Evolutionary conservation across 2,888 invertebrate genomes (phyloP).

Genomic region (Agapostemon virescens): DNA sequence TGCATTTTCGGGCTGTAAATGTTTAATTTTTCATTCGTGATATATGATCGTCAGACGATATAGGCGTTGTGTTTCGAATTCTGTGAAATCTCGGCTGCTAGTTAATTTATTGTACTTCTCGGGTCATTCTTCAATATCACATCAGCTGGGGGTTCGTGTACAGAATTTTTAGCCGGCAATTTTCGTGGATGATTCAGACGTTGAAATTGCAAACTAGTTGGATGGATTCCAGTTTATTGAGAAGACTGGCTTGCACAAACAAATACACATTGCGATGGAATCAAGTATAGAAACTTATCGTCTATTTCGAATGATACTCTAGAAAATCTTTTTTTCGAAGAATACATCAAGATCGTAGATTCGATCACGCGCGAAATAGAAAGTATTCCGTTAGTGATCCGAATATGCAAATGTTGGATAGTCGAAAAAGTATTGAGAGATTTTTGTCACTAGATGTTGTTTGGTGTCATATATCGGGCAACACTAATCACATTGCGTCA

Average conservation of each 20-base stretch:
- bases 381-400: too few relatives aligned
- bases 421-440: too few relatives aligned
- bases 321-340: background rate
- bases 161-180: constrained; percentile 34
- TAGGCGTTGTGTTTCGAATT: background rate
- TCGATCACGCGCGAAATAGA: too few relatives aligned
- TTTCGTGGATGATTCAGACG: constrained; percentile 36
- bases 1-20: too few relatives aligned
- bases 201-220: constrained; percentile 43
- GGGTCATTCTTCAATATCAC: constrained; percentile 19
- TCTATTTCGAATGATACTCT: background rate
- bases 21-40: too few relatives aligned
- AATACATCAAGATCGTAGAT: background rate
- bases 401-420: too few relatives aligned
- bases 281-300: background rate
- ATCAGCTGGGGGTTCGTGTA: constrained; percentile 26
- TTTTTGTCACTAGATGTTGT: too few relatives aligned
- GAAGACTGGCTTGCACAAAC: constrained; percentile 6
- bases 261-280: background rate
- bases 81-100: background rate
- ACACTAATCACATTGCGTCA: too few relatives aligned
- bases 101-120: constrained; percentile 13
- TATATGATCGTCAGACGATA: too few relatives aligned
- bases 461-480: too few relatives aligned
- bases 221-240: constrained; percentile 35